phyloP scores from a whole-genome alignment of 92 coral and sea anemone genomes.

The Actinostola sp. region DNA sequence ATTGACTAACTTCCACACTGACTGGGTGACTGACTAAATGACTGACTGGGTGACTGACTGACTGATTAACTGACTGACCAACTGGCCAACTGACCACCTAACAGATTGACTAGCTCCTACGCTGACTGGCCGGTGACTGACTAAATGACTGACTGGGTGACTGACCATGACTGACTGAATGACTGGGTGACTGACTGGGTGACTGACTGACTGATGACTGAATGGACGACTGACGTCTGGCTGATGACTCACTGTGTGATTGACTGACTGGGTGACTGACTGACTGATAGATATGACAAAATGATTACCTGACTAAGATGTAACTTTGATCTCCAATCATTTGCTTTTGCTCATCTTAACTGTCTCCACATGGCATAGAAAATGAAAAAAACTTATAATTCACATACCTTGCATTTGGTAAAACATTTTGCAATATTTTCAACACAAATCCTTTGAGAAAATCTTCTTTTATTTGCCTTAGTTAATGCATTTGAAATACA shows the following conservation, averaged over 20 bases:
- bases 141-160: not conserved
- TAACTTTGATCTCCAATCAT: too few relatives aligned
- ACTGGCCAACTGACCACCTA: not conserved
- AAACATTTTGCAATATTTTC: too few relatives aligned
- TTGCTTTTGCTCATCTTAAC: too few relatives aligned
- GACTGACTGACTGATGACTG: not conserved
- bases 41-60: not conserved
- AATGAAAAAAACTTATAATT: too few relatives aligned
- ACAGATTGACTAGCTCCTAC: constrained; percentile 4
- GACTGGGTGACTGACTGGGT: not conserved
- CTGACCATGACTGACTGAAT: not conserved
- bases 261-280: not conserved
- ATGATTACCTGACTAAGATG: too few relatives aligned
- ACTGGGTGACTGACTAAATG: not conserved
- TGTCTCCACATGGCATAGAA: too few relatives aligned
- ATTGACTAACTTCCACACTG: not conserved
- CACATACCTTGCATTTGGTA: too few relatives aligned
- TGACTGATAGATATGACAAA: not conserved
- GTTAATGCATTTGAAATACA: too few relatives aligned
- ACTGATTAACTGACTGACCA: not conserved
- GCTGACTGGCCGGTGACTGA: too few relatives aligned
- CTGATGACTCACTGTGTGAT: not conserved
- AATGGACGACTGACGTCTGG: too few relatives aligned
- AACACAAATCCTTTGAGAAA: too few relatives aligned
- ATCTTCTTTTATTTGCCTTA: too few relatives aligned